A percentile compares a stretch with the other conserved stretches of the same genome.
Conservation (phyloP, 2,888 invertebrate genomes). For the Branchipolynoe longqiensis region DNA sequence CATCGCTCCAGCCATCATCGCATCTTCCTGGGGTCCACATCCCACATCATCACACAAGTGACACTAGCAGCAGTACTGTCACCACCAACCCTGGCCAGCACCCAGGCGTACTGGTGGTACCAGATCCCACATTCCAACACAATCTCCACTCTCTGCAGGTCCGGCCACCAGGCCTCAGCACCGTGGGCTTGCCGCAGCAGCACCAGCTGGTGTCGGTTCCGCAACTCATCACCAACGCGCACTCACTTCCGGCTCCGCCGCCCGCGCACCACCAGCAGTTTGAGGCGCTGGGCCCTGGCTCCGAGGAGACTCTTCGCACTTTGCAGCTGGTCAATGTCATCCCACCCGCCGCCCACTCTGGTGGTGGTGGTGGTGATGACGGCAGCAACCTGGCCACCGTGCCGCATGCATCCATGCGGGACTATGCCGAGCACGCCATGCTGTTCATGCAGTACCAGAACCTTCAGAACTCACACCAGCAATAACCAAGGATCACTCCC, state of each 20-base stretch:
- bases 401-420: not conserved
- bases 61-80: not conserved
- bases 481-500: too few species aligned
- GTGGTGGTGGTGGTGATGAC: not conserved
- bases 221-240: too few species aligned
- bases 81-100: not conserved
- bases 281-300: not conserved
- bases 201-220: slow-evolving; percentile 11
- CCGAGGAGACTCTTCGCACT: slow-evolving; percentile 5
- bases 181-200: not conserved
- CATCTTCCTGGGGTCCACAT: not conserved
- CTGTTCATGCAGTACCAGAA: slow-evolving; percentile 44
- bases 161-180: not conserved
- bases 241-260: slow-evolving; percentile 1
- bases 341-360: slow-evolving; percentile 34
- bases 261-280: slow-evolving; percentile 51
- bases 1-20: not conserved
- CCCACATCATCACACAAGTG: slow-evolving; percentile 21
- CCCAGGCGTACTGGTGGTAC: slow-evolving; percentile 11
- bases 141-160: slow-evolving; percentile 20
- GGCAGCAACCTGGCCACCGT: not conserved
- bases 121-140: slow-evolving; percentile 19
- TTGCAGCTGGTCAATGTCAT: slow-evolving; percentile 6
- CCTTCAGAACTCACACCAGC: not conserved
- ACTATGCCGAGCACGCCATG: slow-evolving; percentile 30